Evolutionary conservation across 2,888 invertebrate genomes (phyloP), one percentile per base, ranked within the genome.

Genomic region (Polyommatus icarus): DNA sequence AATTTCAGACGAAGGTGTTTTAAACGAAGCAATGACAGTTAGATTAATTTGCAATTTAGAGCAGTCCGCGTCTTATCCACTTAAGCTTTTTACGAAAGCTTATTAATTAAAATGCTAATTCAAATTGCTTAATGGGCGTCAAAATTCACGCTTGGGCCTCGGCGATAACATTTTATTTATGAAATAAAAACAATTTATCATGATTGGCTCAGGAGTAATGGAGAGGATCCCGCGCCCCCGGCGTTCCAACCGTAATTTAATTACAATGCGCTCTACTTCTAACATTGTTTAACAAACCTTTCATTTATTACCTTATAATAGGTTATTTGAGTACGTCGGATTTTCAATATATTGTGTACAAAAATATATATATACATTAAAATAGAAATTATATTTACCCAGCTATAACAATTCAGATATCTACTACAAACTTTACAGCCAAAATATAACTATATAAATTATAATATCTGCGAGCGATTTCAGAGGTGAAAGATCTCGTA

Each of bases 101-200:
- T 67, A 67, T 67, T 67, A 67, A 67, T 67, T 67, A 32, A 67
- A 67, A 67, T 67, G 67, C 29, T 67, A 32, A 67, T 67, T 67
- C 29, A 67, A 67, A 32, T 67, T 67, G 29, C 67, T 32, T 29
- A 32, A 67, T 29, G 67, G 67, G 67, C 67, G 67, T 67, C 29
- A 67, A 67, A 67, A 67, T 32, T 67, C 67, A 0, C 15, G 29
- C 29, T 6, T 29, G 67, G 32, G 67, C 29, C 6, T 18, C 32
- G 6, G 67, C 0, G 67, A 67, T 67, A 32, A 6, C 20, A 67
- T 32, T 67, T 67, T 67, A 67, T 72, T 72, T 73, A 29, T 54
- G 29, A 54, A 54, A 75, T 75, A 75, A 75, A 75, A 50, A 18
- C 20, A 54, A 75, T 50, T 75, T 50, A 50, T 29, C 75, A 24